A percentile compares a stretch with the other conserved stretches of the same genome.
Conservation (phyloP, 2,797 vertebrate genomes). For the Rhabdomys pumilio region DNA sequence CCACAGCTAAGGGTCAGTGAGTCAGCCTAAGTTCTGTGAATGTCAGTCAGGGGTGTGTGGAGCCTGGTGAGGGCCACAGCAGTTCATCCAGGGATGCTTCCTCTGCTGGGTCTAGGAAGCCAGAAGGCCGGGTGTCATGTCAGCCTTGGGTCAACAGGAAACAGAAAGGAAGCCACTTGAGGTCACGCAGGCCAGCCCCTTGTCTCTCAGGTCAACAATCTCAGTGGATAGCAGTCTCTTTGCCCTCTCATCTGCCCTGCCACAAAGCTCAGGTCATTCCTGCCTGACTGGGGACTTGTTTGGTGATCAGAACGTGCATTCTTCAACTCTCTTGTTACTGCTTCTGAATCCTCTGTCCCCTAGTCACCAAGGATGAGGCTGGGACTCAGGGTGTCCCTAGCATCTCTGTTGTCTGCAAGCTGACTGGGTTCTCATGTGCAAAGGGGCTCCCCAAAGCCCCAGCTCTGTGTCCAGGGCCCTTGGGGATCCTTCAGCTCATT, state of each 20-base stretch:
- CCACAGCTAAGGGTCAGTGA: background rate
- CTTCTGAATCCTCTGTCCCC: background rate
- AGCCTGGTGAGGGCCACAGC: accelerated
- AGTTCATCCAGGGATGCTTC: background rate
- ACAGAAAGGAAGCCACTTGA: background rate
- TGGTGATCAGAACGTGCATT: background rate
- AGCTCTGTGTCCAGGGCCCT: background rate
- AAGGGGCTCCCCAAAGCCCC: background rate
- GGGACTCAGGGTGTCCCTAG: background rate
- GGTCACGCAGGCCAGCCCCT: background rate
- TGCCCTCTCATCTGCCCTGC: background rate
- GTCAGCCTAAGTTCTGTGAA: background rate
- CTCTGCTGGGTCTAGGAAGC: background rate
- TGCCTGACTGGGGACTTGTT: background rate
- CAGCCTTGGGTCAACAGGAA: background rate
- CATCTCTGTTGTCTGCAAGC: background rate
- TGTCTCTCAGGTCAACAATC: background rate
- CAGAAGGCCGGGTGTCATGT: background rate
- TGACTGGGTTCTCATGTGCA: background rate
- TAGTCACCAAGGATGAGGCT: background rate
- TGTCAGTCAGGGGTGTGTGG: background rate
- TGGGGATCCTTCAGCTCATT: background rate
- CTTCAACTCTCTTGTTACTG: background rate
- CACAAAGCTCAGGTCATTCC: background rate
- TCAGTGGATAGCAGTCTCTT: background rate